Evolutionary conservation across 1,140 invertebrate species (phyloP).

Genomic region (Lepeophtheirus salmonis): DNA sequence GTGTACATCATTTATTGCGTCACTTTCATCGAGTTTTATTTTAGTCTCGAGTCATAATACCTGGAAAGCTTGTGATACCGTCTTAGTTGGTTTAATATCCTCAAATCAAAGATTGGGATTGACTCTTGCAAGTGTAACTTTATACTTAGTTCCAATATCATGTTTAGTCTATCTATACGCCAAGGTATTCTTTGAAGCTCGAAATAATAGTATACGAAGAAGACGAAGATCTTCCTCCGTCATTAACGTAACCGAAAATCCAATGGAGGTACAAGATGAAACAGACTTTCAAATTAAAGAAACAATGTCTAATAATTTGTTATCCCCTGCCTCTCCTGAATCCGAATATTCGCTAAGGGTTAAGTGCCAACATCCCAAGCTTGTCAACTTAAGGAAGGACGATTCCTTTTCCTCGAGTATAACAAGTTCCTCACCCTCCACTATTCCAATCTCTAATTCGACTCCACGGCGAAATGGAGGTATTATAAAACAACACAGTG

Average conservation of each 20-base stretch:
- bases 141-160: neutral
- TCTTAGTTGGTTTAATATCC: neutral
- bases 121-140: neutral
- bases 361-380: neutral
- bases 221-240: neutral
- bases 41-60: neutral
- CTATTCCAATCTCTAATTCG: neutral
- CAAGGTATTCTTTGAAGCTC: neutral
- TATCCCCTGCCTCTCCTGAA: neutral
- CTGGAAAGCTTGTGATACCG: neutral
- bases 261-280: neutral
- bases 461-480: neutral
- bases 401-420: neutral
- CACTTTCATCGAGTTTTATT: neutral
- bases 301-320: too few relatives aligned
- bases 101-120: neutral
- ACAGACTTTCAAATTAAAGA: neutral
- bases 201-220: neutral
- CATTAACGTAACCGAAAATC: neutral
- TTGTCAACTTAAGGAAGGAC: neutral
- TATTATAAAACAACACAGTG: neutral
- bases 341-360: neutral
- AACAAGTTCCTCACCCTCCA: neutral
- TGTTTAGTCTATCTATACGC: neutral
- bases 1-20: neutral